These are phyloP conservation scores for Esox masquinongy DNA, from an alignment of 2,797 vertebrate genomes.

Conservation along the genomic window DNA sequence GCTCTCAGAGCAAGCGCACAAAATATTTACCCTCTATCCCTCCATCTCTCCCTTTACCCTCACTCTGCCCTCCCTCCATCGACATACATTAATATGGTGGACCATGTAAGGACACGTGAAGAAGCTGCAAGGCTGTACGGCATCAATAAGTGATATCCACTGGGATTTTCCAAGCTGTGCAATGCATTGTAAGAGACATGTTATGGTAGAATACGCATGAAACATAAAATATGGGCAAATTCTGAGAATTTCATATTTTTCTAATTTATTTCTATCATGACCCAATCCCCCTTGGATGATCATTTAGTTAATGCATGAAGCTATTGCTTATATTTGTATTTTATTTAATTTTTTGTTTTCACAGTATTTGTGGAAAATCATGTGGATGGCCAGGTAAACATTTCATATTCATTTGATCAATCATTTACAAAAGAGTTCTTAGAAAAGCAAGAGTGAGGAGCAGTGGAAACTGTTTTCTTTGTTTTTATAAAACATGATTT, in stretches of 20 bases:
- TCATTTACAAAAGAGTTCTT: not conserved
- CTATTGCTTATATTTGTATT: slow-evolving; percentile 20
- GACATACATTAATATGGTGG: slow-evolving; percentile 34
- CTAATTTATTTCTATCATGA: slow-evolving; percentile 37
- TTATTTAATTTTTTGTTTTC: not conserved
- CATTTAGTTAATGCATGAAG: slow-evolving; percentile 5
- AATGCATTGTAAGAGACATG: slow-evolving; percentile 52
- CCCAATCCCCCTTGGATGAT: slow-evolving; percentile 1
- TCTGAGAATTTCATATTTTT: slow-evolving; percentile 30
- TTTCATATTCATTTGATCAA: too few relatives aligned
- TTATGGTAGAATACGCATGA: slow-evolving; percentile 53
- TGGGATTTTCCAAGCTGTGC: slow-evolving; percentile 41
- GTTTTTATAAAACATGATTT: not conserved
- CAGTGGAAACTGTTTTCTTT: not conserved
- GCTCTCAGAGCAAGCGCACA: not conserved
- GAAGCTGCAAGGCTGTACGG: slow-evolving; percentile 42
- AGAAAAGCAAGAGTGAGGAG: not conserved
- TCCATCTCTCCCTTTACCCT: not conserved
- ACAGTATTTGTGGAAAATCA: not conserved
- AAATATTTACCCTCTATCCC: not conserved
- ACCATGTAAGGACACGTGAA: slow-evolving; percentile 27
- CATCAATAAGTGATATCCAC: slow-evolving; percentile 56
- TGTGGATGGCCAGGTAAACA: too few relatives aligned
- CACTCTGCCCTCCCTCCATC: slow-evolving; percentile 1
- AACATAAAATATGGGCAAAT: slow-evolving; percentile 48